Evolutionary conservation across 2,888 invertebrate genomes (phyloP), one percentile per base, ranked within the genome.

Genomic region (Chelonus formosanus): DNA sequence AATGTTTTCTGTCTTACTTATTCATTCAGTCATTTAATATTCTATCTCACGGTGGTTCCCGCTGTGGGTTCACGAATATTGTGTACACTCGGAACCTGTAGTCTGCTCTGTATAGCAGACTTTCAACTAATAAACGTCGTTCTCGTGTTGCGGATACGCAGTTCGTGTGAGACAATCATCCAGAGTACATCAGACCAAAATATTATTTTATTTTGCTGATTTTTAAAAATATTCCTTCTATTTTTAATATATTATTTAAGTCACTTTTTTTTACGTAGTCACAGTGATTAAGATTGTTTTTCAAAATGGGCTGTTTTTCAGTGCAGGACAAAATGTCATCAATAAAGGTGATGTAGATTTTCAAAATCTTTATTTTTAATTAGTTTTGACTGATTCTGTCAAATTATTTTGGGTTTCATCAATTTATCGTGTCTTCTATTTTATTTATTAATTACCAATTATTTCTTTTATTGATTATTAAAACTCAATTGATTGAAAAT

Each of bases 241-340:
- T 5, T 5, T 31, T 31, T 31, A 7, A 7, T 43, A 8, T 1
- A 44, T 44, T 44, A 8, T 44, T 44, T 44, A 44, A 8, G 8
- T 7, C 7, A 44, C 4, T 44, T 44, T 44, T 3, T 44, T 44
- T 44, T 31, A 53, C 4, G 3, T 32, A 8, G 34, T 32, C 35
- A 7, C 45, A n/a, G 45, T 48, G 48, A 31, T 20, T 20, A 48
- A 48, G n/a, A 10, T 48, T 48, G 31, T 48, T 32, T 32, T 32
- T 44, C 3, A 56, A 54, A 56, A 57, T 57, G 57, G 57, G 57
- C n/a, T 57, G 57, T 32, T 5, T 57, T 20, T 44, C 57, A 3
- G 57, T 20, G 20, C 3, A 10, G 2, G 31, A 31, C 6, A 48
- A 57, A 45, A 44, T 32, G 3, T 8, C 57, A 32, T 7, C 57